Evolutionary conservation across 2,888 invertebrate genomes (phyloP).

Genomic region (Lordiphosa andalusiaca): DNA sequence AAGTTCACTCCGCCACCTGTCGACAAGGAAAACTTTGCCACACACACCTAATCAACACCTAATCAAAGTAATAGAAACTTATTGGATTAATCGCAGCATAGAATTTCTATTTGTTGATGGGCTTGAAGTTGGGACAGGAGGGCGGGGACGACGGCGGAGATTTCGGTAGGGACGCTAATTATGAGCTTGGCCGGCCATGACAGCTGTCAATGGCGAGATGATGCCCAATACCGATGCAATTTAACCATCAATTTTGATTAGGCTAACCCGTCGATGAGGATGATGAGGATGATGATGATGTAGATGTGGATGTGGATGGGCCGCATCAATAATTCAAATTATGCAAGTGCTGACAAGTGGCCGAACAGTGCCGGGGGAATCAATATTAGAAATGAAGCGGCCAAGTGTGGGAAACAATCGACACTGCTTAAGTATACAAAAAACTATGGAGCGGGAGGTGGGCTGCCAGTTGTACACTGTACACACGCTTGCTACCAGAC

Average conservation of each 20-base stretch:
- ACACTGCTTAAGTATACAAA: too few relatives aligned
- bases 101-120: slow-evolving; percentile 67
- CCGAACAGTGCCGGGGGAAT: too few relatives aligned
- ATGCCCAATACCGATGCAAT: slow-evolving; percentile 32
- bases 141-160: too few relatives aligned
- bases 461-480: too few relatives aligned
- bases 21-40: slow-evolving; percentile 21
- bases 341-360: slow-evolving; percentile 28
- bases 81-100: slow-evolving; percentile 67
- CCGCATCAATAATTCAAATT: slow-evolving; percentile 56
- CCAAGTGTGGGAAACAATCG: too few relatives aligned
- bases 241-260: slow-evolving; percentile 67
- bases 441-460: too few relatives aligned
- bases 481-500: too few relatives aligned
- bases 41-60: slow-evolving; percentile 69
- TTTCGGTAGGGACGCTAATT: background rate
- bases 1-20: slow-evolving; percentile 53
- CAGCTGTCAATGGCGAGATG: slow-evolving; percentile 58
- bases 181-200: slow-evolving; percentile 46
- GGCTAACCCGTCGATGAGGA: slow-evolving; percentile 17
- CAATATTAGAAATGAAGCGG: too few relatives aligned
- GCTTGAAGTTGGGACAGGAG: background rate
- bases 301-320: slow-evolving; percentile 4
- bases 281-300: slow-evolving; percentile 6
- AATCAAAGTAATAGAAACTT: slow-evolving; percentile 73